Base-by-base conservation (phyloP, 2,888 invertebrate genomes). In the Melinaea menophilus region DNA sequence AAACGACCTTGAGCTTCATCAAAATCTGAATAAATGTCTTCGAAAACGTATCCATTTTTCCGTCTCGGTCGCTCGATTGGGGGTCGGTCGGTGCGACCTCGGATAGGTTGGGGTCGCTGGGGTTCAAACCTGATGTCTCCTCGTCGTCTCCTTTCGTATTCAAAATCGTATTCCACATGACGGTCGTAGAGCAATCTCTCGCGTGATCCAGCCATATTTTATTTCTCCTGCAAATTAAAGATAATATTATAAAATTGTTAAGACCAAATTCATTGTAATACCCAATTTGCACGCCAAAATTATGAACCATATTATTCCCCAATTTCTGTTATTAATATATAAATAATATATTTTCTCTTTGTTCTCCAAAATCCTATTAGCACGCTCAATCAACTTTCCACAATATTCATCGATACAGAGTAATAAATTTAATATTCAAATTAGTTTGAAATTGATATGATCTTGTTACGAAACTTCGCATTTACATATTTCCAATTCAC, bases 21-120 rank as follows among this genome's bases (percentile, higher is more conserved):
- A 69, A 88, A 90, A 69, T 90, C 90, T 34, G 90, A 90, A 67
- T 91, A 91, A 48, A 91, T 89, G 69, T 91, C 91, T 80, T 91
- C 91, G 71, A 86, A 90, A 12, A 91, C 90, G 69, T 86, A 90
- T 2, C 90, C 90, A 64, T 90, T 90, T 71, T 84, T 89, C 51
- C 90, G 76, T 73, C 81, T 78, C 5, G 86, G 85, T 69, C 81
- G 75, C 47, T 86, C 86, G 64, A 79, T 78, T 58, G 72, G 67
- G 34, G 64, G 68, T 5, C 73, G 65, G 47, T 71, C 74, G 2
- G 72, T 71, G 47, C 76, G 74, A 57, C 47, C 46, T 5, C 72
- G 65, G 51, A 45, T 65, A 9, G 60, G 37, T 60, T 71, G 70
- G 11, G 62, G 13, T 4, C 71, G 68, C 37, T 69, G 61, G 5